phyloP scores from a whole-genome alignment of 2,888 invertebrate species.

The Graphium colonna region DNA sequence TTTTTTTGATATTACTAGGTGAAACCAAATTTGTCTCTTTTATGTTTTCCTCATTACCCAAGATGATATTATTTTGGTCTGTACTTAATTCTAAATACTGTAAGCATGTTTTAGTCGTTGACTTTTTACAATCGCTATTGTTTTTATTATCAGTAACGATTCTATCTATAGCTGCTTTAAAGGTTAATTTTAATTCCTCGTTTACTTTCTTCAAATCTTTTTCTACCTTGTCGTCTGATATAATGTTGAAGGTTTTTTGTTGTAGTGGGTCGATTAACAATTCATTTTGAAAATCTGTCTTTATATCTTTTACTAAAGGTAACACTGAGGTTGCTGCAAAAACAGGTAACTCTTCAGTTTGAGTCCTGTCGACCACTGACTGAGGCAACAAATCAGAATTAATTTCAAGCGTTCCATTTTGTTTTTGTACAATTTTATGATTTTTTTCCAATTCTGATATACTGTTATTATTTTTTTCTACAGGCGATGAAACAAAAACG shows the following conservation, averaged over 20 bases:
- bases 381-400: constrained; percentile 17
- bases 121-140: neutral
- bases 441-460: constrained; percentile 28
- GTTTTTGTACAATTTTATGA: neutral
- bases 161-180: constrained; percentile 62
- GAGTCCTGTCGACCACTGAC: constrained; percentile 23
- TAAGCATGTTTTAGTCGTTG: neutral
- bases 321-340: constrained; percentile 57
- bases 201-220: constrained; percentile 60
- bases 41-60: neutral
- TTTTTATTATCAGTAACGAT: constrained; percentile 47
- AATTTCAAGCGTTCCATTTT: neutral
- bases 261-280: constrained; percentile 30
- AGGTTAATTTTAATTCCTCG: constrained; percentile 58
- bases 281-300: constrained; percentile 31
- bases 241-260: constrained; percentile 19
- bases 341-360: constrained; percentile 38
- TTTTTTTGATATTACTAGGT: neutral
- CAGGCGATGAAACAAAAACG: constrained; percentile 50
- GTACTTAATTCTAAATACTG: neutral
- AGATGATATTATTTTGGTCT: neutral
- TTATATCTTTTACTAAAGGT: constrained; percentile 53
- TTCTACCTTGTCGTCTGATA: constrained; percentile 44
- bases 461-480: constrained; percentile 46
- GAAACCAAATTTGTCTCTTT: neutral